phyloP scores from a whole-genome alignment of 2,113 vertebrate genomes.

The human region DNA sequence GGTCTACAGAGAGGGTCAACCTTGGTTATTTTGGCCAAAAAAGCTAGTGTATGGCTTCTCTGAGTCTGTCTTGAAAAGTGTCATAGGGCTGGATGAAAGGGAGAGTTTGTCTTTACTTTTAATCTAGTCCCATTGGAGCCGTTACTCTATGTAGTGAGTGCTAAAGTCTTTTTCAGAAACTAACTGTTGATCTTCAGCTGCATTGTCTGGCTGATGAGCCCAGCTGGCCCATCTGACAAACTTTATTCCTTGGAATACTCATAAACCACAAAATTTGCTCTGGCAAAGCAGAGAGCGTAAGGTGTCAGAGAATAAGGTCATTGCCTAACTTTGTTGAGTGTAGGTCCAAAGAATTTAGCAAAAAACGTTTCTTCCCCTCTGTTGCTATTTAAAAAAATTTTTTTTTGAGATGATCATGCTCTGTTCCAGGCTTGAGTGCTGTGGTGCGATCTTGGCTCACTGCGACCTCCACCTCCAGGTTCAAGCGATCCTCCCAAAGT shows the following conservation, averaged over 20 bases:
- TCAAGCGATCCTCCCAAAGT: no score
- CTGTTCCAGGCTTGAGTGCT: no score
- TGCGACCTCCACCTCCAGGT: no score
- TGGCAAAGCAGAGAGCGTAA: background rate
- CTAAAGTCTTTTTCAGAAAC: constrained; percentile 16
- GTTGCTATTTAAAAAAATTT: background rate
- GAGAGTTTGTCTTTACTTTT: background rate
- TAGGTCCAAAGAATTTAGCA: background rate
- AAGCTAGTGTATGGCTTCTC: background rate
- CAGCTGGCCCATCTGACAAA: background rate
- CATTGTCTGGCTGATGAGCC: background rate
- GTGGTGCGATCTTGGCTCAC: no score
- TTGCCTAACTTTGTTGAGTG: background rate
- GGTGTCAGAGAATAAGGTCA: background rate
- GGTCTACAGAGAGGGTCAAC: background rate
- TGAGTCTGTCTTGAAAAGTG: background rate
- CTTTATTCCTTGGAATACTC: background rate
- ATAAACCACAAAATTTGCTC: background rate
- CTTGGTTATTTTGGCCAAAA: background rate
- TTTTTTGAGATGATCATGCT: no score
- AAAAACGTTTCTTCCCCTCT: background rate
- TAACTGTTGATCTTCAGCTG: background rate
- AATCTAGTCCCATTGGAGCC: background rate
- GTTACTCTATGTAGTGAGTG: background rate
- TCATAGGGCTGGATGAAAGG: background rate